phyloP scores from a whole-genome alignment of 1,140 invertebrate species.

The Papilio glaucus region DNA sequence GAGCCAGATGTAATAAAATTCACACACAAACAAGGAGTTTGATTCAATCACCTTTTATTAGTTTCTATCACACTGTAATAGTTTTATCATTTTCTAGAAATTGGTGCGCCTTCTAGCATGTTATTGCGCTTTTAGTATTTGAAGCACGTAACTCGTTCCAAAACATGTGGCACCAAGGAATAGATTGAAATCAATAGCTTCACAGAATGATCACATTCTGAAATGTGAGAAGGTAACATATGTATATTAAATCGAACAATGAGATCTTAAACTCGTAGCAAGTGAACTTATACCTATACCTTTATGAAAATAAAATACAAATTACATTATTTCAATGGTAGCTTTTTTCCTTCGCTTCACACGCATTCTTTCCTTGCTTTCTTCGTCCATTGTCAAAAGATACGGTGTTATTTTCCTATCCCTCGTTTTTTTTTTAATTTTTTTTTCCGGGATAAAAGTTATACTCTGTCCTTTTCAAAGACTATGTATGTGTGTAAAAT shows the following conservation, averaged over 20 bases:
- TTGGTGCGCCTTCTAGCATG: background rate
- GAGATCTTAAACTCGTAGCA: constrained; percentile 5
- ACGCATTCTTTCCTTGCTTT: too few species aligned
- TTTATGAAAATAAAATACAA: too few species aligned
- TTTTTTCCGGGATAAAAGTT: too few species aligned
- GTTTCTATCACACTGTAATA: background rate
- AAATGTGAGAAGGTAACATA: constrained; percentile 7
- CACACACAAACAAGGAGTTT: too few species aligned
- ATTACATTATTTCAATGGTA: too few species aligned
- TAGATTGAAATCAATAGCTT: constrained; percentile 24
- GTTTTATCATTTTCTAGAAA: constrained; percentile 10
- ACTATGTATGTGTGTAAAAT: too few species aligned
- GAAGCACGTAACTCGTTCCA: constrained; percentile 18
- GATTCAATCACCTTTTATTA: background rate
- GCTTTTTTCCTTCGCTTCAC: too few species aligned
- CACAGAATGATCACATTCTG: constrained; percentile 5
- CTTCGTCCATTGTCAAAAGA: too few species aligned
- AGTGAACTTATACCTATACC: background rate
- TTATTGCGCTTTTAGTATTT: background rate
- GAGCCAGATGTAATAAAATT: too few species aligned
- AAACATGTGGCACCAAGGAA: constrained; percentile 23
- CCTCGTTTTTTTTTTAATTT: too few species aligned
- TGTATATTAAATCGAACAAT: background rate
- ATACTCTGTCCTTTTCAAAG: too few species aligned
- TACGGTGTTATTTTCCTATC: too few species aligned